Evolutionary conservation across 2,797 vertebrate genomes (phyloP), one percentile per base, ranked within the genome.

Genomic region (Zenarchopterus dispar): DNA sequence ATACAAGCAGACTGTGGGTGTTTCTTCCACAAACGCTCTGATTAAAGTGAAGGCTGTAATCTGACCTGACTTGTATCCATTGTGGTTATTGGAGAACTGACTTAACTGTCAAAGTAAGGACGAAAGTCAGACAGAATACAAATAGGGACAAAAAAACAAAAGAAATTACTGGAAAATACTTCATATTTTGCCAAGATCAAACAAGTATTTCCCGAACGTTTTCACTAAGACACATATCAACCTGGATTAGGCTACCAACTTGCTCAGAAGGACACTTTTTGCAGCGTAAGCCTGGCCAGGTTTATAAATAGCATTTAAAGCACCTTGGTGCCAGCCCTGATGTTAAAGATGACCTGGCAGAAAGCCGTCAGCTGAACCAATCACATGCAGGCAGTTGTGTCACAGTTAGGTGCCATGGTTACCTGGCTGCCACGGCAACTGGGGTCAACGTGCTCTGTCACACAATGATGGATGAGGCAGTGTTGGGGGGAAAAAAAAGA

Each of bases 371-470:
- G 73, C 76, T 77, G 33, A 79, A 82, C 86, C 86, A 87, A 84
- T 90, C 81, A 73, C 62, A 77, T 1, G 36, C 61, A 44, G 64
- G 80, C 86, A 77, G 84, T 82, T 88, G 84, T 87, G 81, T 73
- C 75, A 74, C 75, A 41, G 77, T 54, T 81, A 85, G 83, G 73
- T 75, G 72, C 78, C 84, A 89, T 87, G 82, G 88, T 85, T 87
- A 89, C 90, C 85, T 85, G 85, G 81, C 81, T 84, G 81, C 75
- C 75, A 84, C 26, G 55, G 83, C 82, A 88, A 89, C 87, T 31
- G 19, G 56, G 78, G 81, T 86, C 88, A 83, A 67, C 51, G 6
- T 68, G 69, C 57, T 54, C 84, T 61, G 75, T 91, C 81, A 63
- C 44, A 69, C 59, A 21, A 59, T 85, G 84, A 91, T 78, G 80